These are phyloP conservation scores for Thera obeliscata DNA, from an alignment of 2,888 invertebrate species.

Conservation along the genomic window DNA sequence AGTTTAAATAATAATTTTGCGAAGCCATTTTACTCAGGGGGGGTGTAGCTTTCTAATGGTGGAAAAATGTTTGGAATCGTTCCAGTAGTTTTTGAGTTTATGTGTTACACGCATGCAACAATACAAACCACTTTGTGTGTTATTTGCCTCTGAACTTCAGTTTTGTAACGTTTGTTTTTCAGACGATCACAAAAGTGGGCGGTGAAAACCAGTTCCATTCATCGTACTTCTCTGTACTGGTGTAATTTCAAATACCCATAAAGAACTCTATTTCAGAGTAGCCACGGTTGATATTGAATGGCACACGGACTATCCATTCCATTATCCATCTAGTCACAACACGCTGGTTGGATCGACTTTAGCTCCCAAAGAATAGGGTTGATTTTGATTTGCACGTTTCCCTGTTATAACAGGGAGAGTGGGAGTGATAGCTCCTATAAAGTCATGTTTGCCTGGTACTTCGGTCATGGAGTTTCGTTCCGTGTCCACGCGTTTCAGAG, in stretches of 20 bases:
- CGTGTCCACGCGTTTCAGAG: slow-evolving; percentile 44
- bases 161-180: too few relatives aligned
- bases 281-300: background rate
- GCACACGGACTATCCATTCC: background rate
- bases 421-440: slow-evolving; percentile 27
- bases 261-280: background rate
- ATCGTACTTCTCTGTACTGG: background rate
- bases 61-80: too few relatives aligned
- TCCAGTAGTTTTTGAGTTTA: too few relatives aligned
- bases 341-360: slow-evolving; percentile 1
- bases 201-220: too few relatives aligned
- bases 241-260: background rate
- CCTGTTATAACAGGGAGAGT: background rate
- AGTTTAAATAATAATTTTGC: too few relatives aligned
- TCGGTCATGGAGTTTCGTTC: slow-evolving; percentile 63
- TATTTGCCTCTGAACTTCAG: background rate
- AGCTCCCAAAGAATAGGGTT: slow-evolving; percentile 6
- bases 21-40: too few relatives aligned
- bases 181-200: too few relatives aligned
- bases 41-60: too few relatives aligned
- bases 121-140: background rate
- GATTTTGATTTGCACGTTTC: slow-evolving; percentile 20
- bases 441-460: slow-evolving; percentile 53
- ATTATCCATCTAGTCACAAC: background rate
- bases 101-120: too few relatives aligned